Evolutionary conservation across 2,797 vertebrate species (phyloP).

Genomic region (Pempheris klunzingeri): DNA sequence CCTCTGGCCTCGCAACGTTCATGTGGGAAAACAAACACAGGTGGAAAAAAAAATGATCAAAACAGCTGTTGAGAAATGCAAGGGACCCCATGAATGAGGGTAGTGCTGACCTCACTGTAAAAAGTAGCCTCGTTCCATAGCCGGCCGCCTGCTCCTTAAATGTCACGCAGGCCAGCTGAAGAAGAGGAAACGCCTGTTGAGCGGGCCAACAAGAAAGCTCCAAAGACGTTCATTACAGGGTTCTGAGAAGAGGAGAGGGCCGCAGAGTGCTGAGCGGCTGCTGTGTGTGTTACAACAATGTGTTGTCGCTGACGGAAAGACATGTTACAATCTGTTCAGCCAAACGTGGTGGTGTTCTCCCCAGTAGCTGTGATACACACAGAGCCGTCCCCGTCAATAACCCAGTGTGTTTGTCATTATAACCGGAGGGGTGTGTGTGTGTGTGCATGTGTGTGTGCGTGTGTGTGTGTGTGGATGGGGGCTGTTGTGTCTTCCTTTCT

Average conservation of each 20-base stretch:
- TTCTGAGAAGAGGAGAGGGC: background rate
- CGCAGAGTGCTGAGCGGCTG: conserved; percentile 22
- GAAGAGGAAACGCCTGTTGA: conserved; percentile 7
- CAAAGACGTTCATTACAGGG: conserved; percentile 19
- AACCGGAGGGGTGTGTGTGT: conserved; percentile 45
- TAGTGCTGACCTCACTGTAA: conserved; percentile 26
- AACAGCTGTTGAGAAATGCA: conserved; percentile 29
- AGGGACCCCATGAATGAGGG: conserved; percentile 16
- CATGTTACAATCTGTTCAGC: conserved; percentile 50
- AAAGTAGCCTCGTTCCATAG: conserved; percentile 5
- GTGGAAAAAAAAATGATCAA: background rate
- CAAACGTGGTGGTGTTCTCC: conserved; percentile 49
- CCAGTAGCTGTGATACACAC: conserved; percentile 48
- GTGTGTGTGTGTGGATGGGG: conserved; percentile 1
- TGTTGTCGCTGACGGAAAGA: conserved; percentile 40
- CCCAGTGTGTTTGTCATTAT: conserved; percentile 57
- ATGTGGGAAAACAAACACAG: conserved; percentile 43
- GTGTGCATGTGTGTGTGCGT: conserved; percentile 27
- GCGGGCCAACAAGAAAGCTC: conserved; percentile 1
- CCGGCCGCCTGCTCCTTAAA: conserved; percentile 27
- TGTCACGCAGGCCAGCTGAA: conserved; percentile 38
- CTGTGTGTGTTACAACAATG: conserved; percentile 22
- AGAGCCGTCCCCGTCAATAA: conserved; percentile 55
- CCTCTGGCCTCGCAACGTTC: conserved; percentile 22
- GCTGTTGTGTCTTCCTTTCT: conserved; percentile 40